A percentile compares a stretch with the other conserved stretches of the same genome.
These are phyloP conservation scores for Drosophila oshimai DNA, from an alignment of 1,140 invertebrate genomes.

Conservation along the genomic window DNA sequence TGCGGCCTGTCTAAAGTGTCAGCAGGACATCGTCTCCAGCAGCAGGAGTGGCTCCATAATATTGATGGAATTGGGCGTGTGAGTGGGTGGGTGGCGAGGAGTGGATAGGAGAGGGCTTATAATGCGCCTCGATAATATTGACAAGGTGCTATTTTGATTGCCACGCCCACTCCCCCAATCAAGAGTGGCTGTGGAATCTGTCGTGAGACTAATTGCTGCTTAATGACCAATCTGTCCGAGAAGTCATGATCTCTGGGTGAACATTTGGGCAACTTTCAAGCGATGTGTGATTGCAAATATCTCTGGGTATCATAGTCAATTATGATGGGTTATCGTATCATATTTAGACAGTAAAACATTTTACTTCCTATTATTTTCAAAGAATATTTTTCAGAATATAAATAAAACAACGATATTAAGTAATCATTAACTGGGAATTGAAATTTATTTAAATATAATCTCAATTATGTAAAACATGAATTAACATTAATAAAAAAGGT, in stretches of 20 bases:
- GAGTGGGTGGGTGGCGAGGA: not conserved
- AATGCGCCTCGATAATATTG: constrained; percentile 66
- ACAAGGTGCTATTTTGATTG: constrained; percentile 69
- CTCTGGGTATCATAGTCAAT: not conserved
- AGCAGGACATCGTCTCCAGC: constrained; percentile 58
- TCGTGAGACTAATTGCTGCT: constrained; percentile 62
- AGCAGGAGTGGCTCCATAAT: constrained; percentile 15
- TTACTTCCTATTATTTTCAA: too few relatives aligned
- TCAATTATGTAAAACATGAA: too few relatives aligned
- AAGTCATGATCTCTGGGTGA: not conserved
- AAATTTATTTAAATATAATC: too few relatives aligned
- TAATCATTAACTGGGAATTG: too few relatives aligned
- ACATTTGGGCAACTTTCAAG: not conserved
- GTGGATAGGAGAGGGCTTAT: constrained; percentile 9
- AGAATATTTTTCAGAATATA: too few relatives aligned
- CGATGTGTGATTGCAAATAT: not conserved
- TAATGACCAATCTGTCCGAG: constrained; percentile 44
- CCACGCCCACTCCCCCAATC: constrained; percentile 24
- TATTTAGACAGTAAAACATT: too few relatives aligned
- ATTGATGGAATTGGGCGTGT: constrained; percentile 7
- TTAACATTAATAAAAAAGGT: too few relatives aligned
- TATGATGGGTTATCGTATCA: not conserved
- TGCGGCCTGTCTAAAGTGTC: constrained; percentile 55
- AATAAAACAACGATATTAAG: too few relatives aligned
- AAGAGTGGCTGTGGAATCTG: constrained; percentile 5